Evolutionary conservation across 2,888 invertebrate genomes (phyloP).

Genomic region (Hypsopygia costalis): DNA sequence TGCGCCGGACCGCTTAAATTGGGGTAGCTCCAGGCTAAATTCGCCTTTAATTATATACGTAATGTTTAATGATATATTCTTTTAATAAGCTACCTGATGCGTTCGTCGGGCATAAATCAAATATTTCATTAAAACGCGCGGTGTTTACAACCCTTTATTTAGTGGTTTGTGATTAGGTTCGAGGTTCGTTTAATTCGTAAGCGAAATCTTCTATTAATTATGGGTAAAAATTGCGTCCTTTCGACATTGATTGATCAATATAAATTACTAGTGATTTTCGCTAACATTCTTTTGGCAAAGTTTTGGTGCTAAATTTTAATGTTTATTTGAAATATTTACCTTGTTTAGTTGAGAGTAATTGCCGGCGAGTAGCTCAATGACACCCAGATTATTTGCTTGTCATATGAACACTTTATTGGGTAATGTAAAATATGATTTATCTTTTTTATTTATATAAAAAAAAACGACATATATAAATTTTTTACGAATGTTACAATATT

Average conservation of each 20-base stretch:
- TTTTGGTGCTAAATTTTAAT: background rate
- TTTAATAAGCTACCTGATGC: constrained; percentile 80
- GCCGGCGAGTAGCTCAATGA: no score
- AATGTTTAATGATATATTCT: constrained; percentile 79
- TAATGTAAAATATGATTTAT: no score
- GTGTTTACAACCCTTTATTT: constrained; percentile 72
- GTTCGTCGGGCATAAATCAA: constrained; percentile 73
- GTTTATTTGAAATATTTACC: background rate
- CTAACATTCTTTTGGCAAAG: no score
- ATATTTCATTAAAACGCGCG: constrained; percentile 78
- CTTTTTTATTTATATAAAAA: no score
- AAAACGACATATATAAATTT: no score
- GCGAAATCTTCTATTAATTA: constrained; percentile 59
- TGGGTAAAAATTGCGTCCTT: constrained; percentile 45
- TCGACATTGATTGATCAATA: constrained; percentile 44
- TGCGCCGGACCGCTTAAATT: constrained; percentile 64
- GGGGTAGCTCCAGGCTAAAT: constrained; percentile 73
- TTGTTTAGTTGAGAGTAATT: no score
- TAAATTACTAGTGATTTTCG: constrained; percentile 4
- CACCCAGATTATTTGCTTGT: no score
- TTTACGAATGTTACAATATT: no score
- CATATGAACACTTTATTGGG: no score
- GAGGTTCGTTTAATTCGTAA: constrained; percentile 44
- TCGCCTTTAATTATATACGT: constrained; percentile 76
- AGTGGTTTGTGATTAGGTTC: constrained; percentile 51